phyloP scores from a whole-genome alignment of 2,797 vertebrate genomes.

The Hipposideros larvatus region DNA sequence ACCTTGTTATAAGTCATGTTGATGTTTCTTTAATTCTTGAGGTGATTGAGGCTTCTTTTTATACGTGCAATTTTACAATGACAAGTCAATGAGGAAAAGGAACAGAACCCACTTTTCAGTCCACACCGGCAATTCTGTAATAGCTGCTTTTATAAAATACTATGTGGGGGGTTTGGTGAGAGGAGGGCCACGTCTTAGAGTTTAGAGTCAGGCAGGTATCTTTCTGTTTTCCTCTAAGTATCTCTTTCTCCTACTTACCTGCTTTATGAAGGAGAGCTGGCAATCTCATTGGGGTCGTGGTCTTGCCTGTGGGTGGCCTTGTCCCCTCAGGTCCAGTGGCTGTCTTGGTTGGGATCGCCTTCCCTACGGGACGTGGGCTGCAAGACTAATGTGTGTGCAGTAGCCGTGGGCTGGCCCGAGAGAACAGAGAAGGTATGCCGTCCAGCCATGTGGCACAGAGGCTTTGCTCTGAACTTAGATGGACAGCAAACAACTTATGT shows the following conservation, averaged over 20 bases:
- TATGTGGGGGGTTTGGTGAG: not conserved
- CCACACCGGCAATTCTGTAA: not conserved
- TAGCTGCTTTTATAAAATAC: not conserved
- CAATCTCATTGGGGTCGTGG: accelerated
- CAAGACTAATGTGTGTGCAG: not conserved
- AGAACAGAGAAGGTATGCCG: not conserved
- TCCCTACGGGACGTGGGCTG: not conserved
- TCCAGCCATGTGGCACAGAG: not conserved
- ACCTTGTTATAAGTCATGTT: not conserved
- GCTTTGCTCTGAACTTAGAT: not conserved
- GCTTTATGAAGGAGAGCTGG: not conserved
- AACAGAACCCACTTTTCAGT: not conserved
- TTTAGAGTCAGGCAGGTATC: not conserved
- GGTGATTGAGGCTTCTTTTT: not conserved
- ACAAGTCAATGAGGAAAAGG: not conserved
- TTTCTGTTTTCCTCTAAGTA: not conserved
- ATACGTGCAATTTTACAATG: not conserved
- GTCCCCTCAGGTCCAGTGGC: not conserved
- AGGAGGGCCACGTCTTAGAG: not conserved
- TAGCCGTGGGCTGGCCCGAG: not conserved
- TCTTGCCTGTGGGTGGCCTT: not conserved
- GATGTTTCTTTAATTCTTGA: not conserved
- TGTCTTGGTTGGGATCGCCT: not conserved
- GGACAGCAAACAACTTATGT: not conserved
- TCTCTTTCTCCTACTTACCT: not conserved